These are phyloP conservation scores for Apamea epomidion DNA, from an alignment of 2,888 invertebrate species.

Conservation along the genomic window DNA sequence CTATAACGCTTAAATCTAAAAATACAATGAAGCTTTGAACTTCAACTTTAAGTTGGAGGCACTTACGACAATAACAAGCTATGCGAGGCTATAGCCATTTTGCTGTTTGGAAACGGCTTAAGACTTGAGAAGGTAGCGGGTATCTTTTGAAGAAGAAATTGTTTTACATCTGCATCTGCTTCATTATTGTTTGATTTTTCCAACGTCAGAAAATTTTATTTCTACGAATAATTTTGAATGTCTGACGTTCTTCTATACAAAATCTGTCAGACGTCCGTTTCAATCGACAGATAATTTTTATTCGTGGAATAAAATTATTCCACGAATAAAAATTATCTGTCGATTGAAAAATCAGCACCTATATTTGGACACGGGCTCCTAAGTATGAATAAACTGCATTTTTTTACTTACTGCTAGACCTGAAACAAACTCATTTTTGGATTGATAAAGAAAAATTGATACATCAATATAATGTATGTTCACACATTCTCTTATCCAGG, in stretches of 20 bases:
- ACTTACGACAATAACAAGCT: slow-evolving; percentile 70
- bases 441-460: background rate
- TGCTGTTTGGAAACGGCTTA: slow-evolving; percentile 34
- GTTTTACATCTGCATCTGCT: background rate
- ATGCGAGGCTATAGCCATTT: slow-evolving; percentile 62
- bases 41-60: slow-evolving; percentile 67
- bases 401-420: background rate
- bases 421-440: background rate
- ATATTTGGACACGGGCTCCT: background rate
- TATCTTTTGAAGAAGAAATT: background rate
- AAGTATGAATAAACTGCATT: too few species aligned
- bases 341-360: too few species aligned
- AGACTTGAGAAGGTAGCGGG: slow-evolving; percentile 34
- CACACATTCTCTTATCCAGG: background rate
- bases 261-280: too few species aligned
- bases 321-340: too few species aligned
- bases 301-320: too few species aligned
- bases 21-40: slow-evolving; percentile 66
- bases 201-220: too few species aligned
- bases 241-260: too few species aligned
- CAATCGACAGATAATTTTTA: too few species aligned
- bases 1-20: slow-evolving; percentile 55
- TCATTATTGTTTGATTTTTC: background rate
- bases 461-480: background rate
- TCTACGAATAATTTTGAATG: too few species aligned